Evolutionary conservation across 2,888 invertebrate genomes (phyloP).

Genomic region (Chironomus riparius): DNA sequence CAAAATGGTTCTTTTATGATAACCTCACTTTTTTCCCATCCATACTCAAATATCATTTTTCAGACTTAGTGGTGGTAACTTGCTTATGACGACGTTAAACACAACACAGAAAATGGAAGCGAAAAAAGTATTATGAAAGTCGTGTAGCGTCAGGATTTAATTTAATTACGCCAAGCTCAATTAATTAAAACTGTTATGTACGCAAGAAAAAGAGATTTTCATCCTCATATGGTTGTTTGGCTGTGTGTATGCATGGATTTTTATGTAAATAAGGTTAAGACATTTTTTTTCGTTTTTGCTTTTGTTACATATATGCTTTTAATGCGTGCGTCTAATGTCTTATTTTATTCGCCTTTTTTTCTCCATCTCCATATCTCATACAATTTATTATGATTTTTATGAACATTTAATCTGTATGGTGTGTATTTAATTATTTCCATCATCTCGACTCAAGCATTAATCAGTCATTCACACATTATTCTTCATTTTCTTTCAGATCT

Average conservation of each 20-base stretch:
- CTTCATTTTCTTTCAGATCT: background rate
- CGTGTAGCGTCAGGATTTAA: conserved; percentile 13
- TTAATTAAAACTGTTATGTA: conserved; percentile 11
- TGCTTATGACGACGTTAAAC: too few relatives aligned
- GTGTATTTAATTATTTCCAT: conserved; percentile 1
- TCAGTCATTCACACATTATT: conserved; percentile 8
- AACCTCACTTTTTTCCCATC: too few relatives aligned
- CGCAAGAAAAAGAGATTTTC: background rate
- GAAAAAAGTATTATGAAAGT: background rate
- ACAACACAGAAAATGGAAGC: too few relatives aligned
- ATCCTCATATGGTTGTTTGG: too few relatives aligned
- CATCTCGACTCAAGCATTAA: conserved; percentile 1
- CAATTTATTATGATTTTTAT: conserved; percentile 23
- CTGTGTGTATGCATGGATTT: too few relatives aligned
- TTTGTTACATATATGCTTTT: too few relatives aligned
- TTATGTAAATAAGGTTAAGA: too few relatives aligned
- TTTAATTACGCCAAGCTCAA: conserved; percentile 15
- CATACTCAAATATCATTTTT: too few relatives aligned
- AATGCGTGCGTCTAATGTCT: too few relatives aligned
- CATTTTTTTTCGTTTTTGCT: too few relatives aligned
- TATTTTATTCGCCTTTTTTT: background rate
- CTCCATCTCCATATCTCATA: background rate
- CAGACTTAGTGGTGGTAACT: too few relatives aligned
- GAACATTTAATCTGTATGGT: conserved; percentile 5
- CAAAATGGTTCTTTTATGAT: too few relatives aligned